Evolutionary conservation across 2,888 invertebrate genomes (phyloP).

Genomic region (Eumacrocentrus americanus): DNA sequence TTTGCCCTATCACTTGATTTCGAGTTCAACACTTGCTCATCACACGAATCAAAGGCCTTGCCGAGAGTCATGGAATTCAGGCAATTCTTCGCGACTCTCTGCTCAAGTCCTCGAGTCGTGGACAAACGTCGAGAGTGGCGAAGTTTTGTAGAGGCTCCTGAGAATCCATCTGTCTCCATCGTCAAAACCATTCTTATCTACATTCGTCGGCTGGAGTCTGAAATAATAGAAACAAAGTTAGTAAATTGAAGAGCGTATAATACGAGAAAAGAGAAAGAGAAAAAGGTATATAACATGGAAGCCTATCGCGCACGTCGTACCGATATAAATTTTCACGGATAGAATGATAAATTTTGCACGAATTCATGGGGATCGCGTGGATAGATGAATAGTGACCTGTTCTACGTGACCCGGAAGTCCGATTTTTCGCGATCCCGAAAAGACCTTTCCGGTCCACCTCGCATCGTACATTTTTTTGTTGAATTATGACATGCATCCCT

Average conservation of each 20-base stretch:
- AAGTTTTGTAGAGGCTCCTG: constrained; percentile 40
- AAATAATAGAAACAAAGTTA: constrained; percentile 19
- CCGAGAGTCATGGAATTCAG: constrained; percentile 27
- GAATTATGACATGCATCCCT: background rate
- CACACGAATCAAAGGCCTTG: constrained; percentile 25
- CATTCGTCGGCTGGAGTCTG: constrained; percentile 7
- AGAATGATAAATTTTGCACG: constrained; percentile 38
- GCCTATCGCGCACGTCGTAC: constrained; percentile 30
- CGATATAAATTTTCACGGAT: constrained; percentile 38
- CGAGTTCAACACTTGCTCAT: constrained; percentile 35
- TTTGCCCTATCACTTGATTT: constrained; percentile 29
- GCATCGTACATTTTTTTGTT: background rate
- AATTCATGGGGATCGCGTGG: constrained; percentile 36
- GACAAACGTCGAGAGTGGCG: constrained; percentile 54
- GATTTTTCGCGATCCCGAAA: constrained; percentile 31
- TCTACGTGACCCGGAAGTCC: constrained; percentile 36
- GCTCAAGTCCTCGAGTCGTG: constrained; percentile 50
- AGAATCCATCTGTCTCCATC: constrained; percentile 34
- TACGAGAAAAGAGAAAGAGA: background rate
- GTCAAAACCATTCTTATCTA: constrained; percentile 41
- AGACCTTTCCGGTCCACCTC: constrained; percentile 15
- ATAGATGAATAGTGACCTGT: constrained; percentile 38
- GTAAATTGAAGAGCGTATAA: background rate
- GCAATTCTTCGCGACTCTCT: constrained; percentile 6
- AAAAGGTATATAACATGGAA: background rate